These are phyloP conservation scores for Numenius phaeopus DNA, from an alignment of 2,797 vertebrate species.

Conservation along the genomic window DNA sequence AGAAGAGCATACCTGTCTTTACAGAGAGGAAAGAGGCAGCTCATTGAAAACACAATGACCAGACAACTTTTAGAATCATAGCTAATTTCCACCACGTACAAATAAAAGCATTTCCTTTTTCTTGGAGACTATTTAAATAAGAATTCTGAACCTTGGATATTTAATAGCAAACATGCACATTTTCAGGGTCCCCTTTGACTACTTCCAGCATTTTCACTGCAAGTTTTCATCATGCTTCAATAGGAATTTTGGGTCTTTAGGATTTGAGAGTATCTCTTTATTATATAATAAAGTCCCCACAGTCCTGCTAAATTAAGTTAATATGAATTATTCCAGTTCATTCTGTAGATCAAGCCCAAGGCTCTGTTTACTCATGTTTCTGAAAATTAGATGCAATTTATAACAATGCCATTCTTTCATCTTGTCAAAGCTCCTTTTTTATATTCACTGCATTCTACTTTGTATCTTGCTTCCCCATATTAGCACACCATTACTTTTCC, in stretches of 20 bases:
- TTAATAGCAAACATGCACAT: neutral
- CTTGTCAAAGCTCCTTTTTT: neutral
- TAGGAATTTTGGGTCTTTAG: neutral
- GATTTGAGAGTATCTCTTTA: neutral
- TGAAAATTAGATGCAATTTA: slow-evolving; percentile 11
- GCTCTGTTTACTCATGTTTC: slow-evolving; percentile 40
- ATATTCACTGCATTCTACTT: neutral
- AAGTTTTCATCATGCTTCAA: neutral
- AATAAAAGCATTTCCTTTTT: neutral
- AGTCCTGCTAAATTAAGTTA: slow-evolving; percentile 14
- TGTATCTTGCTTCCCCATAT: neutral
- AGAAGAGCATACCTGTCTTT: neutral
- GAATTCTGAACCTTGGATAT: neutral
- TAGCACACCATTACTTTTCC: neutral
- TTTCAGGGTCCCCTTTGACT: neutral
- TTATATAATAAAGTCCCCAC: neutral
- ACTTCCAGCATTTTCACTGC: neutral
- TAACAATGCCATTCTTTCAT: neutral
- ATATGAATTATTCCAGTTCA: slow-evolving; percentile 16
- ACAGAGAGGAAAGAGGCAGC: neutral
- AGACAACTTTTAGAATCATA: neutral
- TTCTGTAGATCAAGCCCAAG: slow-evolving; percentile 22
- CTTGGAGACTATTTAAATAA: neutral
- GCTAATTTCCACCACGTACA: neutral
- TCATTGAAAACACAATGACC: neutral